Evolutionary conservation across 2,797 vertebrate genomes (phyloP).

Genomic region (Clarias laeviceps): DNA sequence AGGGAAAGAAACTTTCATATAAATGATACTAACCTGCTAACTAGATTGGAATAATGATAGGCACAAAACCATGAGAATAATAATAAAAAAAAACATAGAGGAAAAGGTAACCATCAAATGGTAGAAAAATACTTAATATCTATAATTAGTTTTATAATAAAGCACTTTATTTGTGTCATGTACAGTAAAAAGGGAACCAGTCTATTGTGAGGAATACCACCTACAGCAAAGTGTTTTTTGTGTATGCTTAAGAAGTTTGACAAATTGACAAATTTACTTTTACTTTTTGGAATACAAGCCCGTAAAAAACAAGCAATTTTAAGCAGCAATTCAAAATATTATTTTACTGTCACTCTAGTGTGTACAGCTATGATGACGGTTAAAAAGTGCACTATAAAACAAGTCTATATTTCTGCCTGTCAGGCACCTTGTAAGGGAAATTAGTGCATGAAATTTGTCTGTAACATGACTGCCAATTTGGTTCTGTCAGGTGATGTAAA

Average conservation of each 20-base stretch:
- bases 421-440: conserved; percentile 40
- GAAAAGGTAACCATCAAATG: background rate
- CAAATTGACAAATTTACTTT: background rate
- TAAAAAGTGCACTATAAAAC: conserved; percentile 19
- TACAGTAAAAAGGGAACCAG: conserved; percentile 41
- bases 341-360: background rate
- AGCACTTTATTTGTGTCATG: conserved; percentile 76
- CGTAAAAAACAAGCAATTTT: background rate
- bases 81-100: background rate
- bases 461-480: conserved; percentile 32
- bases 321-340: conserved; percentile 6
- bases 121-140: conserved; percentile 53
- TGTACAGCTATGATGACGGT: conserved; percentile 14
- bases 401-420: conserved; percentile 21
- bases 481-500: conserved; percentile 44
- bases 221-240: background rate
- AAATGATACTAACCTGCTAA: background rate
- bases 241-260: conserved; percentile 15
- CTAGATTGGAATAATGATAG: background rate
- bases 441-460: conserved; percentile 45
- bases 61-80: background rate
- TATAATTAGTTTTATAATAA: conserved; percentile 63
- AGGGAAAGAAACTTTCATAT: background rate
- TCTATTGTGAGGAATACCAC: background rate
- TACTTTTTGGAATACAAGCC: background rate